phyloP scores from a whole-genome alignment of 2,113 vertebrate species.

The Bucco capensis region DNA sequence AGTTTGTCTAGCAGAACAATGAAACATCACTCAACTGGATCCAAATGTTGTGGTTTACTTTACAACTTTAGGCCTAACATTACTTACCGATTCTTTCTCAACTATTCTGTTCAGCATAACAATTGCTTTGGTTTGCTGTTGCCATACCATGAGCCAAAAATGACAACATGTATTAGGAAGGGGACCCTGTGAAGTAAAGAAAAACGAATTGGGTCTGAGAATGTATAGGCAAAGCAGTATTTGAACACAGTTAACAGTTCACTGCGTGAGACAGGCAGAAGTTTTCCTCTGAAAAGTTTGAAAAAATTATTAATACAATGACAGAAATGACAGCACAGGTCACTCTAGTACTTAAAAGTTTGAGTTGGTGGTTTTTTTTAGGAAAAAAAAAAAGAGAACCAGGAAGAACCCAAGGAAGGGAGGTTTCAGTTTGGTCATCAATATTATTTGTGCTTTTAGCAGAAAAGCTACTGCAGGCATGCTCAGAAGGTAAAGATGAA shows the following conservation, averaged over 20 bases:
- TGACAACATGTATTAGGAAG: conserved; percentile 95
- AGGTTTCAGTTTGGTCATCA: neutral
- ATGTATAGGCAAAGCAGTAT: neutral
- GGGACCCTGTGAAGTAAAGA: conserved; percentile 81
- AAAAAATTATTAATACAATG: neutral
- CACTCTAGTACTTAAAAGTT: neutral
- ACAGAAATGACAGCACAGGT: neutral
- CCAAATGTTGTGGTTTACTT: neutral
- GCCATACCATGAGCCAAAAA: conserved; percentile 99
- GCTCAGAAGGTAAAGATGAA: neutral
- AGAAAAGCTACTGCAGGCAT: neutral
- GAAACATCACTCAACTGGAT: neutral
- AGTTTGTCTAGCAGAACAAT: neutral
- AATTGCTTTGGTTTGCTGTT: conserved; percentile 92
- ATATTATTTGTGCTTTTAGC: neutral
- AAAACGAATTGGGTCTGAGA: neutral
- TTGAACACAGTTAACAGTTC: neutral
- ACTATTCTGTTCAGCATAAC: conserved; percentile 97
- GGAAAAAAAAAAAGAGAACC: neutral
- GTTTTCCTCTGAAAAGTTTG: neutral
- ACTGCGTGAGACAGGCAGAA: neutral
- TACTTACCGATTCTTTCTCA: conserved; percentile 95
- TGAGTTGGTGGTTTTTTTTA: neutral
- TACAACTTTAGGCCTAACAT: neutral
- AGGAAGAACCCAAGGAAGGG: neutral